Base-by-base conservation (phyloP, 2,888 invertebrate species). In the Yponomeuta evonymella region DNA sequence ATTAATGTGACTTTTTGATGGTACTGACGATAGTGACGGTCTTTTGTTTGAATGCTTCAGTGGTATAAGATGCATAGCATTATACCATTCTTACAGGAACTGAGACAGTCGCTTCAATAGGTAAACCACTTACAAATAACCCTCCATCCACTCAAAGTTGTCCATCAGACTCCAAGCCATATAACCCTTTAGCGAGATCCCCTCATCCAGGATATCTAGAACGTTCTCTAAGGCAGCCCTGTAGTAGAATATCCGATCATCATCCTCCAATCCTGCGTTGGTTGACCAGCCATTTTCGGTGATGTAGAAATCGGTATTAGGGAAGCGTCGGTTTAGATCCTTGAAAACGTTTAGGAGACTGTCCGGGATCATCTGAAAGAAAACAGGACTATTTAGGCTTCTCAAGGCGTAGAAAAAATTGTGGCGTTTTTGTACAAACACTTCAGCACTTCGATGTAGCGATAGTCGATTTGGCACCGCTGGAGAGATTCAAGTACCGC, bases 161-260 rank as follows among this genome's bases (percentile, higher is more conserved):
- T 95, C 95, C 86, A 95, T 87, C 8, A 95, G 81, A 72, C 93
- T 94, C 94, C 95, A 94, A 1, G 92, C 92, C 73, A 93, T 93
- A 79, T 94, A 95, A 0, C 93, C 94, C 70, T 80, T 83, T 0
- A 93, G 82, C 43, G 89, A 82, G 30, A 92, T 86, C 0, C 90
- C 92, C 33, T 87, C 91, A 4, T 92, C 88, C 11, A 93, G 75
- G 0, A 86, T 82, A 62, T 92, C 84, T 48, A 93, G 75, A 1
- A 89, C 79, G 72, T 86, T 88, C 64, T 87, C 83, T 71, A 93
- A 77, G 10, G 93, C 88, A 0, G 83, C 81, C 72, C 90, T 81
- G 71, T 89, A 84, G 79, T 91, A 93, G 0, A 76, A 72, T n/a
- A 93, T 80, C 72, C 93, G 84, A 1, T 84, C 80, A 77, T 94